phyloP scores from a whole-genome alignment of 2,113 vertebrate genomes.

The Ramphastos sulfuratus region DNA sequence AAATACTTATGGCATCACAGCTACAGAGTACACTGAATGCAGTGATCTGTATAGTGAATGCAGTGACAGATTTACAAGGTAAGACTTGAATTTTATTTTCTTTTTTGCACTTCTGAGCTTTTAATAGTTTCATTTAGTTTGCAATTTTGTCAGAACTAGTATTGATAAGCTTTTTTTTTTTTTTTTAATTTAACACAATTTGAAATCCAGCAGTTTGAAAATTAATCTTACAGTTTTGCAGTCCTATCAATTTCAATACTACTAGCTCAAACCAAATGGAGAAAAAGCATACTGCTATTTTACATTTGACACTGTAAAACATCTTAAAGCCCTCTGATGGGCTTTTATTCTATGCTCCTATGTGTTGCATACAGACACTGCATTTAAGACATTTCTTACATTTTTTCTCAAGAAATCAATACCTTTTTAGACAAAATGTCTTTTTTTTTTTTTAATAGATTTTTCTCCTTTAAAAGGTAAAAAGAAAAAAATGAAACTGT shows the following conservation, averaged over 20 bases:
- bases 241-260: not conserved
- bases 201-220: not conserved
- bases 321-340: not conserved
- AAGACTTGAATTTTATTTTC: not conserved
- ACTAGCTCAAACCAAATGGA: not conserved
- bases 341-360: not conserved
- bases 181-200: not conserved
- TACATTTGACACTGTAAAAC: not conserved
- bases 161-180: not conserved
- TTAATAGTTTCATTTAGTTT: not conserved
- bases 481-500: not conserved
- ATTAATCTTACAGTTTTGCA: fast-evolving
- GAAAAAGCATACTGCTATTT: not conserved
- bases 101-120: not conserved
- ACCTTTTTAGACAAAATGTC: fast-evolving
- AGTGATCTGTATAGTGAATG: not conserved
- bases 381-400: not conserved
- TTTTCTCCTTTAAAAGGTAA: not conserved
- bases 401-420: not conserved
- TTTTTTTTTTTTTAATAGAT: not conserved
- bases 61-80: not conserved
- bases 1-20: not conserved
- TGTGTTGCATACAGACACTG: not conserved
- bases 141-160: not conserved
- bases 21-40: not conserved